Conservation (phyloP, 1,140 invertebrate species). For the Achroia grisella region DNA sequence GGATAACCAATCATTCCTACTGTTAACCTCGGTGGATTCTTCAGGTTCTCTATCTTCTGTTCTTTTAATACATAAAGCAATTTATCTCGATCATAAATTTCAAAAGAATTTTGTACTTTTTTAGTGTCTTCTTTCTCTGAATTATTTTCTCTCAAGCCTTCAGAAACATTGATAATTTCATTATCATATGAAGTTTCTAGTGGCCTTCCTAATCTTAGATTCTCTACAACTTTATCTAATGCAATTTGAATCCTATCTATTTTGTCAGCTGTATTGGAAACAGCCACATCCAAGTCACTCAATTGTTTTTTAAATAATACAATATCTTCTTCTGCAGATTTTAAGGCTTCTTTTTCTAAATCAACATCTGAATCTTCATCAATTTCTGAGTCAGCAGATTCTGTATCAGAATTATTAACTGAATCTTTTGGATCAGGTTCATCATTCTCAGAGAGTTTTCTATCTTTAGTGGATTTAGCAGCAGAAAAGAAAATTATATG, state of each 20-base stretch:
- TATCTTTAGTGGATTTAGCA: slow-evolving; percentile 71
- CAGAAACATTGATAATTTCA: slow-evolving; percentile 7
- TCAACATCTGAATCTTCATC: slow-evolving; percentile 26
- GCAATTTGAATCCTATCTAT: slow-evolving; percentile 66
- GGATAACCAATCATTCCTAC: slow-evolving; percentile 98
- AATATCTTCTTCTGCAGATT: slow-evolving; percentile 58
- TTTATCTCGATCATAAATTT: slow-evolving; percentile 75
- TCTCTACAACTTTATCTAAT: slow-evolving; percentile 63
- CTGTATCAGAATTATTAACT: slow-evolving; percentile 37
- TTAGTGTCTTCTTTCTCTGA: slow-evolving; percentile 2
- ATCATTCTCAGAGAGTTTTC: slow-evolving; percentile 50
- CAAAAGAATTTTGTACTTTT: slow-evolving; percentile 45
- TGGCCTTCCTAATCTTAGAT: slow-evolving; percentile 42
- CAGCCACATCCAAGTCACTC: slow-evolving; percentile 42
- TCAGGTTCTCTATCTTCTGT: slow-evolving; percentile 77
- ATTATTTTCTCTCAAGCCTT: background rate
- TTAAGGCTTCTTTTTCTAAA: slow-evolving; percentile 46
- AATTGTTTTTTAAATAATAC: slow-evolving; percentile 59
- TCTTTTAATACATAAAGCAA: slow-evolving; percentile 81
- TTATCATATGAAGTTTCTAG: slow-evolving; percentile 31
- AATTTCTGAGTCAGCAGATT: slow-evolving; percentile 29
- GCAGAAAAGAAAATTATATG: slow-evolving; percentile 67
- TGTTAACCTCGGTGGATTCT: slow-evolving; percentile 78
- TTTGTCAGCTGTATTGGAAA: slow-evolving; percentile 68
- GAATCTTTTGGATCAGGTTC: slow-evolving; percentile 7